Evolutionary conservation across 1,140 invertebrate genomes (phyloP).

Genomic region (Drosophila saltans): DNA sequence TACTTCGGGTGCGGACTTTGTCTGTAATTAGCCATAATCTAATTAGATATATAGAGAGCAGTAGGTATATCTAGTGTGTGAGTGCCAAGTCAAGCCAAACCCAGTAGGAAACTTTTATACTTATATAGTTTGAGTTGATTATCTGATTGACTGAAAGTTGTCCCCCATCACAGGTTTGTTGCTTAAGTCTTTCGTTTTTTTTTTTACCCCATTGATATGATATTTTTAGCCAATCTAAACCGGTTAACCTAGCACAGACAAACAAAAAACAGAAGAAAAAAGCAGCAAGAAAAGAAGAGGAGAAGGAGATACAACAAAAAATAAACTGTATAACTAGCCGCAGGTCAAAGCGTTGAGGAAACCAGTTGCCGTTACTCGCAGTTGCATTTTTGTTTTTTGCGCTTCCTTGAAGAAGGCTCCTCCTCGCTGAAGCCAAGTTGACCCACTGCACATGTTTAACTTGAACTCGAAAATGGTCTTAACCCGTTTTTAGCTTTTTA

Average conservation of each 20-base stretch:
- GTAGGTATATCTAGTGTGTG: background rate
- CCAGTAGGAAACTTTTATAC: constrained; percentile 3
- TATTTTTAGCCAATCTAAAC: constrained; percentile 64
- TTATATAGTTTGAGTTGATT: constrained; percentile 31
- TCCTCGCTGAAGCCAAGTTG: constrained; percentile 41
- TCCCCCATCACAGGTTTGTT: constrained; percentile 37
- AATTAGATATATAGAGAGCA: constrained; percentile 50
- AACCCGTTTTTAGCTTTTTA: constrained; percentile 36
- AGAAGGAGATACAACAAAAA: background rate
- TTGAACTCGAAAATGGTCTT: constrained; percentile 70
- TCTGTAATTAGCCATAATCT: constrained; percentile 68
- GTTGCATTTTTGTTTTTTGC: constrained; percentile 26
- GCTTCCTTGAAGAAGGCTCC: constrained; percentile 72
- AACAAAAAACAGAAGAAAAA: background rate
- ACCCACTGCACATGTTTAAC: constrained; percentile 80
- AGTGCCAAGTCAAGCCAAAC: constrained; percentile 37
- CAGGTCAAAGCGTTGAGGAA: constrained; percentile 67
- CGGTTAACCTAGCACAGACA: constrained; percentile 52
- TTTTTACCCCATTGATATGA: constrained; percentile 46
- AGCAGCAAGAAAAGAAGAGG: background rate
- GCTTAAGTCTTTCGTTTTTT: constrained; percentile 64
- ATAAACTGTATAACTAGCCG: constrained; percentile 43
- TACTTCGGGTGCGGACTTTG: constrained; percentile 65
- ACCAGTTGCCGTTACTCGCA: constrained; percentile 78
- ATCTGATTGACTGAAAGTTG: constrained; percentile 26